These are phyloP conservation scores for Nannoperca obscura DNA, from an alignment of 2,797 vertebrate genomes.

Conservation along the genomic window DNA sequence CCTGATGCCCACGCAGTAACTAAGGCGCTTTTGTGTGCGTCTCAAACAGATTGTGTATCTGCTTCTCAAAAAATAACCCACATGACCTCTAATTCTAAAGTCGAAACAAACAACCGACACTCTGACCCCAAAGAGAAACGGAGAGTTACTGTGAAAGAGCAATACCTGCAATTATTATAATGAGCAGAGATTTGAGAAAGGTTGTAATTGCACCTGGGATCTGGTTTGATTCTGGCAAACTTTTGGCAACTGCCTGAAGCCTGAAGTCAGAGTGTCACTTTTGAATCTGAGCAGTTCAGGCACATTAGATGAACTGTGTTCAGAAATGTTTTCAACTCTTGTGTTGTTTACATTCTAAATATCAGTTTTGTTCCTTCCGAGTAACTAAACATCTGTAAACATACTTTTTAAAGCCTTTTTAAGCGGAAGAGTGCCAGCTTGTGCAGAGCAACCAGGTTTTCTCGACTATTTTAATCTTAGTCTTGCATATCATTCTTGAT, in stretches of 20 bases:
- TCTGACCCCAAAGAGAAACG: constrained; percentile 59
- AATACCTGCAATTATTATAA: constrained; percentile 72
- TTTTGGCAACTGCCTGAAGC: constrained; percentile 57
- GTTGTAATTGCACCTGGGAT: constrained; percentile 64
- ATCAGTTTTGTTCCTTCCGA: neutral
- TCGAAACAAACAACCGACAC: constrained; percentile 63
- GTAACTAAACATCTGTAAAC: neutral
- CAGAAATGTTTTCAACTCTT: neutral
- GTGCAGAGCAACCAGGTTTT: neutral
- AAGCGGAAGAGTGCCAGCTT: neutral
- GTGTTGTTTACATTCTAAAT: neutral
- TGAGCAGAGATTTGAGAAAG: constrained; percentile 61
- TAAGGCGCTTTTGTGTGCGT: constrained; percentile 48
- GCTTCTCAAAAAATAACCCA: constrained; percentile 43
- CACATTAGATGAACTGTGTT: neutral
- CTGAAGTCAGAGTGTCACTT: neutral
- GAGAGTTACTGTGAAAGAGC: constrained; percentile 47
- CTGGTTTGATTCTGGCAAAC: constrained; percentile 62
- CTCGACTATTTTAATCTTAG: neutral
- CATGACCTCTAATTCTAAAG: constrained; percentile 46
- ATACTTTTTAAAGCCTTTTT: neutral
- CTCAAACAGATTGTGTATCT: constrained; percentile 47
- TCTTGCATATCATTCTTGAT: constrained; percentile 13
- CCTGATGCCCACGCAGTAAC: constrained; percentile 35
- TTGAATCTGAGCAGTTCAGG: neutral